These are phyloP conservation scores for Vidua chalybeata DNA, from an alignment of 2,113 vertebrate genomes.

Conservation along the genomic window DNA sequence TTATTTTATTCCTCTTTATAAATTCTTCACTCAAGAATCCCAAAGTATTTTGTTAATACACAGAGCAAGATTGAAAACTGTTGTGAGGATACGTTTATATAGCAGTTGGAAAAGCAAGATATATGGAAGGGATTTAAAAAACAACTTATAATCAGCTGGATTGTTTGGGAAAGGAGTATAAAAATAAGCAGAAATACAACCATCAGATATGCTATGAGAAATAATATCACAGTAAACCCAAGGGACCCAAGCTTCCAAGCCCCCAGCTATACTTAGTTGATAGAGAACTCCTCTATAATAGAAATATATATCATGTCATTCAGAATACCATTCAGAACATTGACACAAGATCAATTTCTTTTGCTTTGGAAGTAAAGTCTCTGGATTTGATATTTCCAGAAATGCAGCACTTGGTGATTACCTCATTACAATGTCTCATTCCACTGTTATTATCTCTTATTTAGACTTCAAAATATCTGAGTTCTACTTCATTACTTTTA, in stretches of 20 bases:
- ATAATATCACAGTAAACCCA: background rate
- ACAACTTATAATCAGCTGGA: background rate
- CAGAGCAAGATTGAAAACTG: background rate
- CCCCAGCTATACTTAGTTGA: background rate
- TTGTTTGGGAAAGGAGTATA: background rate
- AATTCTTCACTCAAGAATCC: background rate
- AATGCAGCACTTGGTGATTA: background rate
- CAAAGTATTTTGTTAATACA: background rate
- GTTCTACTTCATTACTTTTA: constrained; percentile 3
- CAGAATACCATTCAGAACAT: background rate
- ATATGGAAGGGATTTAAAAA: background rate
- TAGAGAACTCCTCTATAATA: background rate
- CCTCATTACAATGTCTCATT: background rate
- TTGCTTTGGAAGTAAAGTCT: background rate
- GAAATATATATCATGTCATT: background rate
- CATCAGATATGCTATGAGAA: background rate
- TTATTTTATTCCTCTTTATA: background rate
- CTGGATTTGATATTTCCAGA: background rate
- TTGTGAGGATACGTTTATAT: background rate
- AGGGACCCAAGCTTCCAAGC: background rate
- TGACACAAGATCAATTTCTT: background rate
- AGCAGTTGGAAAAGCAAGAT: background rate
- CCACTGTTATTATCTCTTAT: background rate
- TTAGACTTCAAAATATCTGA: background rate
- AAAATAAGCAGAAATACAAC: background rate